phyloP scores from a whole-genome alignment of 2,113 vertebrate genomes.

The Mesembrinibis cayennensis region DNA sequence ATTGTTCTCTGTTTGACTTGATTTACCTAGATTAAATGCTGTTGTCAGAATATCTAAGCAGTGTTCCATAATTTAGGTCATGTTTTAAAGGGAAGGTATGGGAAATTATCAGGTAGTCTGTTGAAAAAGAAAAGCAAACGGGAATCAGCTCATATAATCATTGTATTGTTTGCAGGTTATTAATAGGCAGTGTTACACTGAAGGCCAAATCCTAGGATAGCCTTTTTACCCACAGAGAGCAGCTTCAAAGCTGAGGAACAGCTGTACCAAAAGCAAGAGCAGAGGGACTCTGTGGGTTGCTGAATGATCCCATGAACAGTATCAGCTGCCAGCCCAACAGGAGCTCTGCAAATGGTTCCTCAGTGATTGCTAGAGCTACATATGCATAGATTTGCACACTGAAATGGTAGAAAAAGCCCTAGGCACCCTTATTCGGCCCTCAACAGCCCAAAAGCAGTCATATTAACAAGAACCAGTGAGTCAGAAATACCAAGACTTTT shows the following conservation, averaged over 20 bases:
- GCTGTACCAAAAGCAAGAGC: not conserved
- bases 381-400: not conserved
- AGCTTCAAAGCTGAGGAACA: not conserved
- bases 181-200: not conserved
- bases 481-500: not conserved
- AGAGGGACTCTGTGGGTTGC: not conserved
- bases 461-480: not conserved
- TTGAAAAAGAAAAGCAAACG: not conserved
- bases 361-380: not conserved
- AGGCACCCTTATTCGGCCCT: not conserved
- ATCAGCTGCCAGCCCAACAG: not conserved
- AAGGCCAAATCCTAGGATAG: not conserved
- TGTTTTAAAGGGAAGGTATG: not conserved
- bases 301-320: not conserved
- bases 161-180: not conserved
- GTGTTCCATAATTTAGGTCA: not conserved
- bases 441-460: not conserved
- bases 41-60: not conserved
- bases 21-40: not conserved
- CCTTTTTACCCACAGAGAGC: not conserved
- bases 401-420: not conserved
- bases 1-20: not conserved
- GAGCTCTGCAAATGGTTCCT: not conserved
- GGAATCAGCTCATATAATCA: not conserved
- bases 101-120: not conserved